phyloP scores from a whole-genome alignment of 2,888 invertebrate genomes.

The Oscheius sp. region DNA sequence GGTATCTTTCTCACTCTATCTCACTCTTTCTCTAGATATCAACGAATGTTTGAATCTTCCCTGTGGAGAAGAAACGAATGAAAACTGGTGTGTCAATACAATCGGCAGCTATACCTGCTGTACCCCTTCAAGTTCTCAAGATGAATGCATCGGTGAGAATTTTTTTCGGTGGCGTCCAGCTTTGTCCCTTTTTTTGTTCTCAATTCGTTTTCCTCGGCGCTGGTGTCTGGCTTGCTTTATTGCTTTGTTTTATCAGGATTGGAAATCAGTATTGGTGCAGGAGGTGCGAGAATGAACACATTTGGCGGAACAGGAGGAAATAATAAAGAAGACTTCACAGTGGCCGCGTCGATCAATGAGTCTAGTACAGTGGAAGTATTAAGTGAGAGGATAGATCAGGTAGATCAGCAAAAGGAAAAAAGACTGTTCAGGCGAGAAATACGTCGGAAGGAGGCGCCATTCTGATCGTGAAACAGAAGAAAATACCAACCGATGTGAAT shows the following conservation, averaged over 20 bases:
- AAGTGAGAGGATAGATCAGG: constrained; percentile 9
- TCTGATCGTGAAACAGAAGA: constrained; percentile 39
- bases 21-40: constrained; percentile 35
- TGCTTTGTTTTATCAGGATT: constrained; percentile 18
- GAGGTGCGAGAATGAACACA: constrained; percentile 9
- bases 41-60: constrained; percentile 51
- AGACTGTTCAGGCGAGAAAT: constrained; percentile 37
- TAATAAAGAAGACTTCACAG: constrained; percentile 2
- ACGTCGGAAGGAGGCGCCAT: constrained; percentile 51
- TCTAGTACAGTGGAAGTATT: constrained; percentile 10
- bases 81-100: constrained; percentile 68
- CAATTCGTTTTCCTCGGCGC: background rate
- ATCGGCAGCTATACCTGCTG: constrained; percentile 69
- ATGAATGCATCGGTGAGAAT: constrained; percentile 40
- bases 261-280: constrained; percentile 9
- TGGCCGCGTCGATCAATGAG: constrained; percentile 10
- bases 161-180: too few species aligned
- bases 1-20: constrained; percentile 34
- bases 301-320: background rate
- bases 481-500: constrained; percentile 35
- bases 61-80: constrained; percentile 42
- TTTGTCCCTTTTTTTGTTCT: constrained; percentile 3
- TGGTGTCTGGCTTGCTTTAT: constrained; percentile 9
- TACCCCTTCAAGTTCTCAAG: constrained; percentile 42
- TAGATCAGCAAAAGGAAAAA: background rate